Evolutionary conservation across 1,140 invertebrate species (phyloP).

Genomic region (Aphidius gifuensis): DNA sequence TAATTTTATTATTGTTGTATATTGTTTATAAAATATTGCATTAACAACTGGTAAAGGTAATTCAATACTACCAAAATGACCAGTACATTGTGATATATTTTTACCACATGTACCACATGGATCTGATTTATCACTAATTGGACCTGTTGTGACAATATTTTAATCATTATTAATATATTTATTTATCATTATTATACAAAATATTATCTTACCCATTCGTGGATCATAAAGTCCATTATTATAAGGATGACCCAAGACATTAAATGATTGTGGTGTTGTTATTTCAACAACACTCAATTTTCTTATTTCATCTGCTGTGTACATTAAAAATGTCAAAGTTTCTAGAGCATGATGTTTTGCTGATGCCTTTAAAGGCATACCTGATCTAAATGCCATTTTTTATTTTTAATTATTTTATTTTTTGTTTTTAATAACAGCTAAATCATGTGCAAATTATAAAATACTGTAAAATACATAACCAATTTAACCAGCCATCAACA

Average conservation of each 20-base stretch:
- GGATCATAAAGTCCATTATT: conserved; percentile 85
- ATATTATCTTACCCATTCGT: conserved; percentile 51
- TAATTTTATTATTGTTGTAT: conserved; percentile 67
- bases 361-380: conserved; percentile 4
- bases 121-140: conserved; percentile 61
- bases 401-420: neutral
- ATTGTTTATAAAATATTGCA: conserved; percentile 80
- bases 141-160: conserved; percentile 52
- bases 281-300: conserved; percentile 85
- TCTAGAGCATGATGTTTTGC: conserved; percentile 53
- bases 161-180: no score
- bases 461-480: no score
- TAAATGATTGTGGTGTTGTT: conserved; percentile 78
- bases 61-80: conserved; percentile 94
- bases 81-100: conserved; percentile 71
- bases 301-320: conserved; percentile 78
- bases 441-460: no score
- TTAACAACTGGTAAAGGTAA: conserved; percentile 90
- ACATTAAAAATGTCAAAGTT: conserved; percentile 67
- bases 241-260: conserved; percentile 78
- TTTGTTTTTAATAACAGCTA: no score
- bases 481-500: neutral
- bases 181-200: no score
- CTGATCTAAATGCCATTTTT: neutral
- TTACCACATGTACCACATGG: conserved; percentile 81